phyloP scores from a whole-genome alignment of 2,113 vertebrate species.

The Mesoclemmys tuberculata region DNA sequence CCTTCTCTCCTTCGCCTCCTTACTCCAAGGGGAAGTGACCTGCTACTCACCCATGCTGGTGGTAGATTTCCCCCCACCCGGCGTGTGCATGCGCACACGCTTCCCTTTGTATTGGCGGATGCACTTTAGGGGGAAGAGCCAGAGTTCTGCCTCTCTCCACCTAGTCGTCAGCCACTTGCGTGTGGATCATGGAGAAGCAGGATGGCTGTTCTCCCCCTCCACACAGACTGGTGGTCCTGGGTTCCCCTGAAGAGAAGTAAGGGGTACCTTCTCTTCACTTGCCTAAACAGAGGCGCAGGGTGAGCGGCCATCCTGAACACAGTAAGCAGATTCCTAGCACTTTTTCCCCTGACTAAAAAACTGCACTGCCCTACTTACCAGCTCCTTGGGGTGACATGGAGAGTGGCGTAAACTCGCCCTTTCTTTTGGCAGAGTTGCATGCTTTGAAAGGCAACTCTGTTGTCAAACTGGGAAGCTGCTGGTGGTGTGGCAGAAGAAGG shows the following conservation, averaged over 20 bases:
- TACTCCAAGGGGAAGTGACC: no score
- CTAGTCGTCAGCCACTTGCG: not conserved
- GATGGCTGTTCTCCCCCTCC: not conserved
- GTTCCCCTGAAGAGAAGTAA: not conserved
- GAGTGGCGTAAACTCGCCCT: not conserved
- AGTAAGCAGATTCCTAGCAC: not conserved
- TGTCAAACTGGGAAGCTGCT: not conserved
- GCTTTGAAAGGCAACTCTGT: not conserved
- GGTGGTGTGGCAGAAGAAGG: not conserved
- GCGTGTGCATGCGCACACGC: no score
- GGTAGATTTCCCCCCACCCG: not conserved
- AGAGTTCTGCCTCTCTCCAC: not conserved
- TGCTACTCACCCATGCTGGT: not conserved
- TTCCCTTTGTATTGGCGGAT: not conserved
- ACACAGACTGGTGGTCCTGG: not conserved
- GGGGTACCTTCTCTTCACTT: rapidly evolving
- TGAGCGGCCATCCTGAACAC: not conserved
- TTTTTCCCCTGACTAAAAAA: not conserved
- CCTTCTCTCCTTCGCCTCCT: no score
- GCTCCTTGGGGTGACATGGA: not conserved
- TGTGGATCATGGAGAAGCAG: not conserved
- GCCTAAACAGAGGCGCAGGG: not conserved
- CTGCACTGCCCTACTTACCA: no score
- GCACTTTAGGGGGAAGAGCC: not conserved
- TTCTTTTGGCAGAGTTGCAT: not conserved